phyloP scores from a whole-genome alignment of 2,113 vertebrate species.

The Hydropotes inermis region DNA sequence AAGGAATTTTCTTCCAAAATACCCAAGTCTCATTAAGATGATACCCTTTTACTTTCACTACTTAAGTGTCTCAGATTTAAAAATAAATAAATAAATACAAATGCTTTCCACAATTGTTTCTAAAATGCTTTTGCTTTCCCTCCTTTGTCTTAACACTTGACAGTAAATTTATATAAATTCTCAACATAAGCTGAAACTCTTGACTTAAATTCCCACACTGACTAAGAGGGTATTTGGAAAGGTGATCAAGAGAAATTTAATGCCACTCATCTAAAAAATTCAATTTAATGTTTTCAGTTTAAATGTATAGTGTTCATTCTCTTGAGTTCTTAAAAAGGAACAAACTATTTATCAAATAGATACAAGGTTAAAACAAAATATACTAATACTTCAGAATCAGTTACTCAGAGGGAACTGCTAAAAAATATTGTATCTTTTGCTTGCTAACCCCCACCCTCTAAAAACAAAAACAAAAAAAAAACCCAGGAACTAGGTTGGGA shows the following conservation, averaged over 20 bases:
- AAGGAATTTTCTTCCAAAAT: not conserved
- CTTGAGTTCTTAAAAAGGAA: not conserved
- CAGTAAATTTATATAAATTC: not conserved
- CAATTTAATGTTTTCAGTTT: constrained; percentile 42
- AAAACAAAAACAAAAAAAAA: not conserved
- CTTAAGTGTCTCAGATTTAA: not conserved
- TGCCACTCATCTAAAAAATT: not conserved
- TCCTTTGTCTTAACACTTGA: not conserved
- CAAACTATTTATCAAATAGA: constrained; percentile 30
- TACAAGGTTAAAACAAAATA: constrained; percentile 45
- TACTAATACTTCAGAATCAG: constrained; percentile 33
- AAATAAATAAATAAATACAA: not conserved
- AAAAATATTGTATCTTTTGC: not conserved
- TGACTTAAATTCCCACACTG: constrained; percentile 31
- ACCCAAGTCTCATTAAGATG: not conserved
- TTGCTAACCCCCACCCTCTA: not conserved
- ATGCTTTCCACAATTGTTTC: not conserved
- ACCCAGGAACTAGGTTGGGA: not conserved
- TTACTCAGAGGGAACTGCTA: not conserved
- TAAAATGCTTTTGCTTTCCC: constrained; percentile 6
- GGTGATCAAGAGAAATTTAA: not conserved
- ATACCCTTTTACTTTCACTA: not conserved
- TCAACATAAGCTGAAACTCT: not conserved
- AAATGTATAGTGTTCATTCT: not conserved
- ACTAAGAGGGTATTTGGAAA: not conserved